phyloP scores from a whole-genome alignment of 2,113 vertebrate species.

The Hylia prasina region DNA sequence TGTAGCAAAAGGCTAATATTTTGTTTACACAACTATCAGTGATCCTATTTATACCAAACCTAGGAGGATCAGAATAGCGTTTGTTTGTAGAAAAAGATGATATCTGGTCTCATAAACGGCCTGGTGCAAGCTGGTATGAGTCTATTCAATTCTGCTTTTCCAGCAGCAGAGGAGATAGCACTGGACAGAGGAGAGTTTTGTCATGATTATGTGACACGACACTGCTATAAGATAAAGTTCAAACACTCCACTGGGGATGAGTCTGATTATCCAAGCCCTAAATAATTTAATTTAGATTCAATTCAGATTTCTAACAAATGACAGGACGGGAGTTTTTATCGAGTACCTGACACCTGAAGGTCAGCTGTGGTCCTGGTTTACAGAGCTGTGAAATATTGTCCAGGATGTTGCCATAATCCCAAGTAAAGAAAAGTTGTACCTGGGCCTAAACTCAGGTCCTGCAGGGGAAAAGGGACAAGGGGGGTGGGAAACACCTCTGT shows the following conservation, averaged over 20 bases:
- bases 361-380: background rate
- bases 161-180: background rate
- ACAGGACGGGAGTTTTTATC: background rate
- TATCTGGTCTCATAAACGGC: background rate
- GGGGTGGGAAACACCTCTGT: background rate
- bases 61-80: background rate
- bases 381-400: background rate
- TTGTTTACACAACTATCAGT: background rate
- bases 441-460: background rate
- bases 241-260: background rate
- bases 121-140: background rate
- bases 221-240: background rate
- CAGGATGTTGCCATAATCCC: background rate
- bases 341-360: background rate
- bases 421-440: background rate
- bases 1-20: background rate
- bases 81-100: background rate
- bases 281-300: background rate
- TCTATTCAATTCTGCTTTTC: background rate
- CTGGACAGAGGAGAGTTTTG: background rate
- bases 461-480: background rate
- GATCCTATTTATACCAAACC: background rate
- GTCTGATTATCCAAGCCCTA: background rate
- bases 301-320: background rate
- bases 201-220: background rate